phyloP scores from a whole-genome alignment of 2,113 vertebrate genomes.

The Odocoileus hemionus region DNA sequence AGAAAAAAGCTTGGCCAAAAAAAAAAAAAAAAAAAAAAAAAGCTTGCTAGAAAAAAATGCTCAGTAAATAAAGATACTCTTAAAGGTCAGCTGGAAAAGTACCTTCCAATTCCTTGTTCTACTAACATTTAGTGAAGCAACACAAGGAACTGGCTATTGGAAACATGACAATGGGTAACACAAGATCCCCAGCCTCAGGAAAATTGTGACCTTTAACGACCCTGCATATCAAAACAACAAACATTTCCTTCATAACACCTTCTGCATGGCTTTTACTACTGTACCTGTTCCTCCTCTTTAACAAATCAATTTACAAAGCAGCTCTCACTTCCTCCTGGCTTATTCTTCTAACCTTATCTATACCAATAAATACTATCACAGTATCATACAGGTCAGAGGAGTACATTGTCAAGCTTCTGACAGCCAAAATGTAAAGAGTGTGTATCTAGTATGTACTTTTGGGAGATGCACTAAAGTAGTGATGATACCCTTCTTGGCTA shows the following conservation, averaged over 20 bases:
- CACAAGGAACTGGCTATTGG: neutral
- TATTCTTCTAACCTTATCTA: neutral
- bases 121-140: neutral
- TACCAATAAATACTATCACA: neutral
- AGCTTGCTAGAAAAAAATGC: neutral
- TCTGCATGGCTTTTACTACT: neutral
- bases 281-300: neutral
- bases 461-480: neutral
- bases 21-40: neutral
- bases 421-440: neutral
- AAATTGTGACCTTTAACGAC: neutral
- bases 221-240: neutral
- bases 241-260: neutral
- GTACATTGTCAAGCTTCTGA: neutral
- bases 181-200: neutral
- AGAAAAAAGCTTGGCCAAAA: neutral
- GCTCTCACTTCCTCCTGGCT: neutral
- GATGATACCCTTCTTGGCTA: neutral
- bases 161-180: neutral
- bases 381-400: neutral
- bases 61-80: neutral
- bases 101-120: neutral
- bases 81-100: neutral
- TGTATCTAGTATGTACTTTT: neutral
- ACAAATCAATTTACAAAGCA: neutral